Evolutionary conservation across 2,888 invertebrate species (phyloP).

Genomic region (Megaustenia siamemsis): DNA sequence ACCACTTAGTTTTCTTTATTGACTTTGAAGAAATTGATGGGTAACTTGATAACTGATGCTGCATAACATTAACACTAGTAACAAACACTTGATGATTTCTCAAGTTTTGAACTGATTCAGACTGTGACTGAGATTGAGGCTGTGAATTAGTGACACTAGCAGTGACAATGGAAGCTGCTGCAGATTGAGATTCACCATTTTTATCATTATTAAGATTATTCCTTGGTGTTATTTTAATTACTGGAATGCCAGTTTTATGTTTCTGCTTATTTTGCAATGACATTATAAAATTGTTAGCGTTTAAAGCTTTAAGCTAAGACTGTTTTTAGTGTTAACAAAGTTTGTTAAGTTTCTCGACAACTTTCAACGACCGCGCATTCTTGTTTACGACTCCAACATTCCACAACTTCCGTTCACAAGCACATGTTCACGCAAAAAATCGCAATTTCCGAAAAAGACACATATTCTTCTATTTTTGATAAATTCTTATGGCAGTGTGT

Average conservation of each 20-base stretch:
- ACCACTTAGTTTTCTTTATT: slow-evolving; percentile 3
- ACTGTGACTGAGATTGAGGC: not conserved
- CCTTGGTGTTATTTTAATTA: not conserved
- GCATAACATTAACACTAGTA: no score
- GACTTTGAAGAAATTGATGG: not conserved
- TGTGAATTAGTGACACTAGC: no score
- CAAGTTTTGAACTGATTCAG: not conserved
- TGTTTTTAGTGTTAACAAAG: no score
- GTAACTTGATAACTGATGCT: not conserved
- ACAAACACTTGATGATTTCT: not conserved
- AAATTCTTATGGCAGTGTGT: no score
- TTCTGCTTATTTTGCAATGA: slow-evolving; percentile 17
- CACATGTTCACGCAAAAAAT: not conserved
- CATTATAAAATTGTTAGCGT: no score
- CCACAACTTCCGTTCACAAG: slow-evolving; percentile 32
- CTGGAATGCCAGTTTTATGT: slow-evolving; percentile 36
- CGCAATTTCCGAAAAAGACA: not conserved
- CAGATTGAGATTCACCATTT: not conserved
- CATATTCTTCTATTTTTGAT: not conserved
- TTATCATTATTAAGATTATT: not conserved
- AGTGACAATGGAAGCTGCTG: no score
- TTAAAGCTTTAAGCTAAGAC: not conserved
- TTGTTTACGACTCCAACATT: slow-evolving; percentile 47
- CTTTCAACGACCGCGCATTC: slow-evolving; percentile 30
- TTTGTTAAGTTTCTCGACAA: not conserved